Evolutionary conservation across 1,140 invertebrate species (phyloP), one percentile per base, ranked within the genome.

Genomic region (Hyles vespertilio): DNA sequence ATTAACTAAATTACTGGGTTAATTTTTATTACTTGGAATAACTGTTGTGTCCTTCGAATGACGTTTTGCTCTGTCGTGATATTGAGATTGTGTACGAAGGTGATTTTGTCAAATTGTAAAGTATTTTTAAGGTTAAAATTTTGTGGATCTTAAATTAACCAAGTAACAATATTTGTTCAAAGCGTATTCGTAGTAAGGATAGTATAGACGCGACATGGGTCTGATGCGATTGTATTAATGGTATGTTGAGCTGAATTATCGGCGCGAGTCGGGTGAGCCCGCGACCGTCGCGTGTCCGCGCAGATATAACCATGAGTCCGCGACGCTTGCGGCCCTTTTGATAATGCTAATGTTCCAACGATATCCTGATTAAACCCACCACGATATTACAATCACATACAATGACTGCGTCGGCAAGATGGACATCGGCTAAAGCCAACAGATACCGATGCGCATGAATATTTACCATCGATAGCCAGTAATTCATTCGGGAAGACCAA

Each of bases 331-430:
- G 79, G 79, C 57, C 73, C 76, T 81, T 79, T 79, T 84, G 82
- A 87, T 87, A 84, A 83, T 84, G 81, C 79, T 80, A 87, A 87
- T 84, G 79, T 81, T 74, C 57, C 65, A 66, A 58, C 74, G 81
- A 87, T 84, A 87, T 72, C 63, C 65, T 67, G 67, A 69, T 68
- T 67, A 61, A 70, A 75, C 63, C 67, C 63, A 66, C 65, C 62
- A 61, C 61, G 77, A 84, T 82, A 83, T 76, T 59, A 71, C 54
- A 74, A 70, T 74, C 76, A 81, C 80, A 81, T 76, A 81, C 77
- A 86, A 85, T 82, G 74, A 84, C 67, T 71, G 75, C 66, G 66
- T 67, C 63, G 59, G 65, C 72, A 79, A 80, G 80, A 81, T 75
- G 74, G 77, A 70, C 70, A 74, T 79, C 72, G 70, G 70, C 66